phyloP scores from a whole-genome alignment of 2,113 vertebrate genomes.

The Grus americana region DNA sequence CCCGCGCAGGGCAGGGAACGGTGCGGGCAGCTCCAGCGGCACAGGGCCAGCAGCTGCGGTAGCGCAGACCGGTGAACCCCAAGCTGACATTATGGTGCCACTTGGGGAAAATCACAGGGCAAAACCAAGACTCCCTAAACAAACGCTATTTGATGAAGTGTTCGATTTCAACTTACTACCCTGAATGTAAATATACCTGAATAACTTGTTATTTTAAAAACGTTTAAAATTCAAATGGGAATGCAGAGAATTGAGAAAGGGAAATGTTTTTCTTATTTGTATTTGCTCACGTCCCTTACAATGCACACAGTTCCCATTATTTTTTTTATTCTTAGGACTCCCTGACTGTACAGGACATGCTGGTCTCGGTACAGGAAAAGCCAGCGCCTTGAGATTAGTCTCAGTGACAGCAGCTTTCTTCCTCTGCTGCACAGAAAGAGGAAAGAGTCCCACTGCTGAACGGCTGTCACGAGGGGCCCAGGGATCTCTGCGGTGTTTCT shows the following conservation, averaged over 20 bases:
- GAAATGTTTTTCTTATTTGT: background rate
- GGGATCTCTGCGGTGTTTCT: background rate
- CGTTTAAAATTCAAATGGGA: background rate
- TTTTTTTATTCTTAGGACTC: conserved; percentile 30
- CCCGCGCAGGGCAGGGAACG: background rate
- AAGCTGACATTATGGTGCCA: background rate
- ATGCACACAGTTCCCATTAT: background rate
- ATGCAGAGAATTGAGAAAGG: background rate
- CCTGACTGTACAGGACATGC: conserved; percentile 40
- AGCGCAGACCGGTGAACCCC: rapidly evolving
- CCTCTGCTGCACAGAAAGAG: conserved; percentile 33
- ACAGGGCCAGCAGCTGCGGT: background rate
- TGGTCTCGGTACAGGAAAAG: conserved; percentile 47
- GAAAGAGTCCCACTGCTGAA: conserved; percentile 6
- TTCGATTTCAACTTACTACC: background rate
- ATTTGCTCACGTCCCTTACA: background rate
- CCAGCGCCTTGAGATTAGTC: conserved; percentile 50
- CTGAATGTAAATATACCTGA: background rate
- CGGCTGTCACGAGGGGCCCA: background rate
- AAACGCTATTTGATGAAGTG: rapidly evolving
- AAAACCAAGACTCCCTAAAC: background rate
- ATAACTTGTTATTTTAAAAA: background rate
- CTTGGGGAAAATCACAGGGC: background rate
- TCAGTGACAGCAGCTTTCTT: conserved; percentile 53
- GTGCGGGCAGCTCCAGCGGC: background rate